Evolutionary conservation across 1,140 invertebrate species (phyloP).

Genomic region (Ctenoplectra terminalis): DNA sequence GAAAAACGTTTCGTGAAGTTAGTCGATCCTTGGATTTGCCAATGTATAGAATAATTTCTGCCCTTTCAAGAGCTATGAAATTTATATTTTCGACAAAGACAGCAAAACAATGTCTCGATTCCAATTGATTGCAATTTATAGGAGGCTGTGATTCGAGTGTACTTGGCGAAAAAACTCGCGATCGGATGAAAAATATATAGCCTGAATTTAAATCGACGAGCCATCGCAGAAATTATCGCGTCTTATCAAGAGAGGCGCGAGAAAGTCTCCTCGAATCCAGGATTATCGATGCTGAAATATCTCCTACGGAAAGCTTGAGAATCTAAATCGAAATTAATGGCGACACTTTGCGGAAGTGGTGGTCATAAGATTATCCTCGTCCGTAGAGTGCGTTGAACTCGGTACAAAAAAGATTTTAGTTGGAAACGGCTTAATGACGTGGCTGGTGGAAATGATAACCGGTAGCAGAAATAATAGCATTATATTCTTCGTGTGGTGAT

Average conservation of each 20-base stretch:
- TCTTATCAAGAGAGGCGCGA: not conserved
- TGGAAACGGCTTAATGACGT: not conserved
- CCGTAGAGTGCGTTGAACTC: not conserved
- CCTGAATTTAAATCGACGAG: not conserved
- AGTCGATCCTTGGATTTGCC: constrained; percentile 26
- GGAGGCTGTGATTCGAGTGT: no score
- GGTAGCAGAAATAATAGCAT: constrained; percentile 21
- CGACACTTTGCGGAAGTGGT: not conserved
- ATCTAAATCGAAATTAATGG: constrained; percentile 9
- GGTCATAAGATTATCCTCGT: not conserved
- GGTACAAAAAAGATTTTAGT: not conserved
- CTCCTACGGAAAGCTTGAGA: not conserved
- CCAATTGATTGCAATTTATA: no score
- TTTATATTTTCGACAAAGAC: no score
- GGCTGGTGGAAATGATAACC: constrained; percentile 9
- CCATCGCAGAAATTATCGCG: not conserved
- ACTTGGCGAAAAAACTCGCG: no score
- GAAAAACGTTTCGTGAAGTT: constrained; percentile 11
- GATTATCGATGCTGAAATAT: not conserved
- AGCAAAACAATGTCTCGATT: no score
- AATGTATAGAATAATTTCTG: not conserved
- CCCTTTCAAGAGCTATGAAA: no score
- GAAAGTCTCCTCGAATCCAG: not conserved
- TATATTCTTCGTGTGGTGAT: not conserved
- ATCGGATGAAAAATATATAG: not conserved